Evolutionary conservation across 2,797 vertebrate species (phyloP), one percentile per base, ranked within the genome.

Genomic region (Aldrovandia affinis): DNA sequence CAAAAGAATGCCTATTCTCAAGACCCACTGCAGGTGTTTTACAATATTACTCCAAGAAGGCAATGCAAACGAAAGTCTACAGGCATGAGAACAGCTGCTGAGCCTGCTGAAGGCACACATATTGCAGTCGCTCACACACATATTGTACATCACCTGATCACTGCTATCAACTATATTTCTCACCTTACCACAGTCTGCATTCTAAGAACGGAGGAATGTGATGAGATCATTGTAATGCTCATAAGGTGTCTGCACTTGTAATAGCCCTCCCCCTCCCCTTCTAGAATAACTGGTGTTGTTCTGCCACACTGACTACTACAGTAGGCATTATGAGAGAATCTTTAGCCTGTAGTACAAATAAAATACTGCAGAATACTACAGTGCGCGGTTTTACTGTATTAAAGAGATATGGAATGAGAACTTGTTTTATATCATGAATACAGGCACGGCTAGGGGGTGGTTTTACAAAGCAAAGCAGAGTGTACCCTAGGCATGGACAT

Each of bases 41-140:
- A 83, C 82, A 89, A 90, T 86, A 88, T 78, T 84, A 88, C 88
- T 89, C 89, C 91, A 87, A 88, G 90, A 63, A 52, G 57, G 81
- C 80, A 39, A 54, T 70, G 9, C 81, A 85, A 89, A 91, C 94
- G 92, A 92, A 93, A 90, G 88, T 87, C 80, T 18, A 89, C 86
- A 82, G 87, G 89, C 87, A 87, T 79, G 83, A 85, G 84, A 90
- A 90, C 87, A 90, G 89, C 52, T 50, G 36, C 9, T 25, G 22
- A 25, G 22, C 22, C 5, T 44, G 73, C 25, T 33, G 15, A 25
- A 47, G n/a, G 39, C 22, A n/a, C 42, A 47, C 73, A 77, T 30
- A 65, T 61, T 1, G 20, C 22, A 61, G 4, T 14, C 57, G 20
- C 57, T 4, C 57, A 61, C 22, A 52, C 50, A 52, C 50, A 52